A percentile compares a stretch with the other conserved stretches of the same genome.
Conservation (phyloP, 2,113 vertebrate genomes). For the Pica pica region DNA sequence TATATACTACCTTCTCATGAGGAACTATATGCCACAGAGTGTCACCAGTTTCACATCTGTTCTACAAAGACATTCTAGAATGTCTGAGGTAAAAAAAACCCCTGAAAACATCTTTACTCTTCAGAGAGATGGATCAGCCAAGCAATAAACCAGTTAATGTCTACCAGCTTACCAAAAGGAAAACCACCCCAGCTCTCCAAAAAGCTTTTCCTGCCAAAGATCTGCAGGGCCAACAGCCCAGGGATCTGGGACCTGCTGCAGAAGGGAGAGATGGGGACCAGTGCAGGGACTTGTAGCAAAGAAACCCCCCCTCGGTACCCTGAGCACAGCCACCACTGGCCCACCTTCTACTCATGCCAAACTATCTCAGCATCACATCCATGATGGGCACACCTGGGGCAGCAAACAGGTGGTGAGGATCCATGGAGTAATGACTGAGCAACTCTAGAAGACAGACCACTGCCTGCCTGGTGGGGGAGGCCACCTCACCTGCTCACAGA, state of each 20-base stretch:
- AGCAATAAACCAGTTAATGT: not conserved
- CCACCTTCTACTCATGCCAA: not conserved
- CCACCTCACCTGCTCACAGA: rapidly evolving
- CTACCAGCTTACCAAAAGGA: not conserved
- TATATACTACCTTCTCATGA: not conserved
- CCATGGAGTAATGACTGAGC: rapidly evolving
- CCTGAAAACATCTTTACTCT: not conserved
- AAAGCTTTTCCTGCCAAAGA: not conserved
- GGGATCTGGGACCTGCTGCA: not conserved
- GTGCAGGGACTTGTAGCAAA: rapidly evolving
- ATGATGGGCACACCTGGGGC: not conserved
- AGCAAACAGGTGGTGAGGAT: not conserved
- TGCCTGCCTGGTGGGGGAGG: not conserved
- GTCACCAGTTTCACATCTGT: not conserved
- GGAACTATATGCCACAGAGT: not conserved
- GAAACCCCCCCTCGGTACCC: not conserved
- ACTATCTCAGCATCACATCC: rapidly evolving
- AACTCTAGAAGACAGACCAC: not conserved
- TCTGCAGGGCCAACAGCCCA: not conserved
- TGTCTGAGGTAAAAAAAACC: not conserved
- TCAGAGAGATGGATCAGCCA: rapidly evolving
- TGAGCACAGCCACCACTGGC: not conserved
- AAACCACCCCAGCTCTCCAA: not conserved
- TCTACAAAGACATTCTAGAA: not conserved
- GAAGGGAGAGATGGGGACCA: rapidly evolving